These are phyloP conservation scores for Nothocercus nigrocapillus DNA, from an alignment of 2,113 vertebrate species.

Conservation along the genomic window DNA sequence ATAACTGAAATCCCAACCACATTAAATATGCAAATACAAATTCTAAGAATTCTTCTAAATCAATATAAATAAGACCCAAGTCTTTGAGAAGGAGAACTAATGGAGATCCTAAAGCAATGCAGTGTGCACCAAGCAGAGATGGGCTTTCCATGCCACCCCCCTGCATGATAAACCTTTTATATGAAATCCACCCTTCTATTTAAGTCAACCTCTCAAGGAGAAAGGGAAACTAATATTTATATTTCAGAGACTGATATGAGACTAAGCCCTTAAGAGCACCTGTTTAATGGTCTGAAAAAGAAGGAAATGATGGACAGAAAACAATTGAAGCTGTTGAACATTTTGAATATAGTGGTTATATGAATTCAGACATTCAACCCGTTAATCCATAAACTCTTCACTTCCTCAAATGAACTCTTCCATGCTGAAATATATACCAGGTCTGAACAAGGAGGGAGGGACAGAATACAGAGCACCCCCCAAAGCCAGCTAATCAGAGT, in stretches of 20 bases:
- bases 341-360: neutral
- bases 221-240: neutral
- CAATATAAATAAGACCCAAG: constrained; percentile 37
- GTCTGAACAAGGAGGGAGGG: neutral
- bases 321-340: neutral
- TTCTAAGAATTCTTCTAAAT: constrained; percentile 27
- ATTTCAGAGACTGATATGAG: neutral
- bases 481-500: neutral
- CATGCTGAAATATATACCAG: neutral
- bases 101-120: neutral
- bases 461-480: neutral
- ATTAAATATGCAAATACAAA: constrained; percentile 51
- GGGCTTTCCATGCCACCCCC: neutral
- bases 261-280: neutral
- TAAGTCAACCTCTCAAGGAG: neutral
- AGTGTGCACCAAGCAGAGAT: neutral
- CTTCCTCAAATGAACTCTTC: neutral
- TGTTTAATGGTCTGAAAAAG: neutral
- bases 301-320: neutral
- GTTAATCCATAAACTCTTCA: neutral
- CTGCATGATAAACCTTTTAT: neutral
- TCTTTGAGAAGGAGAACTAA: neutral
- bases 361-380: neutral
- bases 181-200: constrained; percentile 12
- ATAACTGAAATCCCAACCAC: constrained; percentile 49